Percentiles rank a stretch among this genome's conserved stretches.
phyloP scores from a whole-genome alignment of 2,797 vertebrate species.

The Trachops cirrhosus region DNA sequence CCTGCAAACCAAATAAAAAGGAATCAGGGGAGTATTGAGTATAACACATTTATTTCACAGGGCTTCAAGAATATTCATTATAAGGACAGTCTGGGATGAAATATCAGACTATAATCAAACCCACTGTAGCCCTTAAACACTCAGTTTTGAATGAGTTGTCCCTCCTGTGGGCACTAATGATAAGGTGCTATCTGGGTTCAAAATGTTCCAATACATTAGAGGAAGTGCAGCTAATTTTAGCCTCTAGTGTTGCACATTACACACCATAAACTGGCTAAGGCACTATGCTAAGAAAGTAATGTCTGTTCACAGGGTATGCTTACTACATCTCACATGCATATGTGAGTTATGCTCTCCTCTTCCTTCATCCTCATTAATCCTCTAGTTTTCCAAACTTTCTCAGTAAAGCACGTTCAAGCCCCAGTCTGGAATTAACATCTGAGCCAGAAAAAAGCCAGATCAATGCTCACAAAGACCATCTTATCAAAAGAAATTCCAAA shows the following conservation, averaged over 20 bases:
- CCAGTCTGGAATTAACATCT: constrained; percentile 60
- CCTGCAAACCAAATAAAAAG: neutral
- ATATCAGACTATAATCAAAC: neutral
- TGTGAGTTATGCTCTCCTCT: neutral
- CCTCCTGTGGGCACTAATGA: neutral
- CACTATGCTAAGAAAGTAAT: neutral
- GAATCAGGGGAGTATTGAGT: neutral
- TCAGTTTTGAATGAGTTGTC: neutral
- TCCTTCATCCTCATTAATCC: neutral
- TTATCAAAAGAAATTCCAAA: constrained; percentile 41
- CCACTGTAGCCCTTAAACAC: neutral
- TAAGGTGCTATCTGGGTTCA: constrained; percentile 20
- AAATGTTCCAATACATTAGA: neutral
- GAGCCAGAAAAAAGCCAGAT: constrained; percentile 65
- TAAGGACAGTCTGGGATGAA: neutral
- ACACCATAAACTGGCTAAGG: neutral
- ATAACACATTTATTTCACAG: neutral
- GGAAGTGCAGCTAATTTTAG: neutral
- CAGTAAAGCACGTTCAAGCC: neutral
- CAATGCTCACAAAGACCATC: neutral
- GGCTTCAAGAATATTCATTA: neutral
- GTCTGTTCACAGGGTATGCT: neutral
- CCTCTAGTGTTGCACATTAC: neutral
- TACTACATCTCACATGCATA: neutral
- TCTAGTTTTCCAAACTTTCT: constrained; percentile 56